Percentiles rank a stretch among this genome's conserved stretches.
phyloP scores from a whole-genome alignment of 2,113 vertebrate species.

The Myxocyprinus asiaticus region DNA sequence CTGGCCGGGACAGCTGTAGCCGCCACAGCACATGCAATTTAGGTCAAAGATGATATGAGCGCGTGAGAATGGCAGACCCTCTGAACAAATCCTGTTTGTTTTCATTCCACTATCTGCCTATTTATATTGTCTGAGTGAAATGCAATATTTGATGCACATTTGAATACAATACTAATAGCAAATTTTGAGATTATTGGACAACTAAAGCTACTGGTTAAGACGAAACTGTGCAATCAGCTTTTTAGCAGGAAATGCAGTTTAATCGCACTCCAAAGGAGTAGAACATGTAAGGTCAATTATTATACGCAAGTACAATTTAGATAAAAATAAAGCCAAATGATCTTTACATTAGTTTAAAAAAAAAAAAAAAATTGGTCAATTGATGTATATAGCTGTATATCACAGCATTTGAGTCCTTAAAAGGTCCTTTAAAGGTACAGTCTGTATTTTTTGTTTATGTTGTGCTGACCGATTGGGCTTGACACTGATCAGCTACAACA shows the following conservation, averaged over 20 bases:
- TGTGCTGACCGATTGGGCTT: too few species aligned
- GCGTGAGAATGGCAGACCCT: slow-evolving; percentile 55
- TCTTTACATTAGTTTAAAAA: not conserved
- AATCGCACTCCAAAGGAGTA: not conserved
- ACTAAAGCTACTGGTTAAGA: not conserved
- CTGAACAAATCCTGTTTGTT: slow-evolving; percentile 51
- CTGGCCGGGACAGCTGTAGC: slow-evolving; percentile 52
- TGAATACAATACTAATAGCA: not conserved
- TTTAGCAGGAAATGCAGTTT: not conserved
- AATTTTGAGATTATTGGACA: not conserved
- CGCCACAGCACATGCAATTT: slow-evolving; percentile 67
- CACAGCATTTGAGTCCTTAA: not conserved
- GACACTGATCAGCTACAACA: too few species aligned
- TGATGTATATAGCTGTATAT: not conserved
- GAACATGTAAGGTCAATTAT: not conserved
- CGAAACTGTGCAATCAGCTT: not conserved
- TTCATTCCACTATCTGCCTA: slow-evolving; percentile 32
- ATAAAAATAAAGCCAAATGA: not conserved
- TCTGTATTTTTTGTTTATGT: too few species aligned
- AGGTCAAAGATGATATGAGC: slow-evolving; percentile 69
- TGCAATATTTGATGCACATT: slow-evolving; percentile 16
- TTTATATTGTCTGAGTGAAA: slow-evolving; percentile 4
- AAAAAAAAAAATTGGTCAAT: too few species aligned
- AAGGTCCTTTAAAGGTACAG: too few species aligned
- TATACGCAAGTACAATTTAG: not conserved